These are phyloP conservation scores for Polydrusus cervinus DNA, from an alignment of 2,888 invertebrate species.

Conservation along the genomic window DNA sequence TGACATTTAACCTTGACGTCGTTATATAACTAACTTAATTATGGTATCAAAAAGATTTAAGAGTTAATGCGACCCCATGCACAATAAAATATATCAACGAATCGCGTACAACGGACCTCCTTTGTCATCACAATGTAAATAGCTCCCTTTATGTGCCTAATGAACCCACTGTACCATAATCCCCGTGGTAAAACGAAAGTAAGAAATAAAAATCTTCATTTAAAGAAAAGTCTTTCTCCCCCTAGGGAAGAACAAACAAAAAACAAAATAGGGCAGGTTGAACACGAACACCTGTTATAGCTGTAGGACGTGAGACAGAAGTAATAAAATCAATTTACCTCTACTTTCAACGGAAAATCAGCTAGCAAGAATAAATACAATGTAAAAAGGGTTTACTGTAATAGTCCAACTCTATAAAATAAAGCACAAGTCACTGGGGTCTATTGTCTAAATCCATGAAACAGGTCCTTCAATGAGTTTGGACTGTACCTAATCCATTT, in stretches of 20 bases:
- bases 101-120: slow-evolving; percentile 49
- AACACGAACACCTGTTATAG: slow-evolving; percentile 68
- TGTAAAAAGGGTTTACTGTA: slow-evolving; percentile 58
- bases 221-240: slow-evolving; percentile 55
- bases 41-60: slow-evolving; percentile 39
- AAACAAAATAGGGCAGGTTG: slow-evolving; percentile 66
- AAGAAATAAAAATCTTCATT: slow-evolving; percentile 37
- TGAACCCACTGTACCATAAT: slow-evolving; percentile 58
- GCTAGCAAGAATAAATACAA: slow-evolving; percentile 61
- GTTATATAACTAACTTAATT: slow-evolving; percentile 48
- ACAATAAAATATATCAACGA: slow-evolving; percentile 42
- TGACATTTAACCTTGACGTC: slow-evolving; percentile 45
- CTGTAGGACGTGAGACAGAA: slow-evolving; percentile 54
- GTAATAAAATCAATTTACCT: slow-evolving; percentile 66
- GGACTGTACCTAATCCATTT: slow-evolving; percentile 10
- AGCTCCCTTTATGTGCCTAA: slow-evolving; percentile 57
- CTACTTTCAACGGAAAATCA: slow-evolving; percentile 67
- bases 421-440: slow-evolving; percentile 64
- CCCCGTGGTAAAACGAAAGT: slow-evolving; percentile 58
- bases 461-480: slow-evolving; percentile 54
- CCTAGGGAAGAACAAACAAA: slow-evolving; percentile 49
- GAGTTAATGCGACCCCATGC: slow-evolving; percentile 33
- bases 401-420: slow-evolving; percentile 62
- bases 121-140: slow-evolving; percentile 59
- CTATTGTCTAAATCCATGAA: slow-evolving; percentile 59